phyloP scores from a whole-genome alignment of 2,888 invertebrate species.

The Troides aeacus region DNA sequence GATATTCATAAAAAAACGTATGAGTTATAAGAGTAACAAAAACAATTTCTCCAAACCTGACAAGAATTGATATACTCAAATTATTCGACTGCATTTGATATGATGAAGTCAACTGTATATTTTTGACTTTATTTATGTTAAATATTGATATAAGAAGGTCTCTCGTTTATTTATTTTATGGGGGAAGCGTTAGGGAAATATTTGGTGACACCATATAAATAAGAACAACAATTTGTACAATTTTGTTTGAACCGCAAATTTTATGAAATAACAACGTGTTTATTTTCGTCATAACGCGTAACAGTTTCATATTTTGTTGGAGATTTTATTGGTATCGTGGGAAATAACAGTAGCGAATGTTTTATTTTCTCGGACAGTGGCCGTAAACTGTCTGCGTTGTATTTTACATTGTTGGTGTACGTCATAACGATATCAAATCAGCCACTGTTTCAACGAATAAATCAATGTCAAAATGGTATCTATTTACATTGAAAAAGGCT shows the following conservation, averaged over 20 bases:
- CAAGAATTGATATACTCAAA: no score
- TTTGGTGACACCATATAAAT: no score
- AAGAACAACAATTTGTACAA: slow-evolving; percentile 8
- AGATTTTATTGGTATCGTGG: slow-evolving; percentile 47
- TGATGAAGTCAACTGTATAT: no score
- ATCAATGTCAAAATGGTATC: neutral
- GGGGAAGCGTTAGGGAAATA: no score
- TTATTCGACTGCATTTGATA: no score
- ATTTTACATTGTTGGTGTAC: slow-evolving; percentile 24
- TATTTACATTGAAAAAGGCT: no score
- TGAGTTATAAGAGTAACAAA: no score
- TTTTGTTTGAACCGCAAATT: slow-evolving; percentile 12
- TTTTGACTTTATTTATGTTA: no score
- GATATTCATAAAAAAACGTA: no score
- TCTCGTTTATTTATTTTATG: no score
- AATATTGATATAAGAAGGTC: no score
- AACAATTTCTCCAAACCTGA: no score
- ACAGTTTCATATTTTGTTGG: slow-evolving; percentile 39
- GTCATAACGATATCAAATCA: slow-evolving; percentile 23
- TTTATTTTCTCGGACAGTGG: slow-evolving; percentile 30
- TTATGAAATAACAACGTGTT: slow-evolving; percentile 33
- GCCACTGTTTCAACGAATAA: neutral
- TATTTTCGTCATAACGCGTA: slow-evolving; percentile 41
- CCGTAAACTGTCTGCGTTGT: slow-evolving; percentile 24
- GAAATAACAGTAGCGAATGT: slow-evolving; percentile 42